These are phyloP conservation scores for Microctenopoma steveboyesi DNA, from an alignment of 2,797 vertebrate species.

Conservation along the genomic window DNA sequence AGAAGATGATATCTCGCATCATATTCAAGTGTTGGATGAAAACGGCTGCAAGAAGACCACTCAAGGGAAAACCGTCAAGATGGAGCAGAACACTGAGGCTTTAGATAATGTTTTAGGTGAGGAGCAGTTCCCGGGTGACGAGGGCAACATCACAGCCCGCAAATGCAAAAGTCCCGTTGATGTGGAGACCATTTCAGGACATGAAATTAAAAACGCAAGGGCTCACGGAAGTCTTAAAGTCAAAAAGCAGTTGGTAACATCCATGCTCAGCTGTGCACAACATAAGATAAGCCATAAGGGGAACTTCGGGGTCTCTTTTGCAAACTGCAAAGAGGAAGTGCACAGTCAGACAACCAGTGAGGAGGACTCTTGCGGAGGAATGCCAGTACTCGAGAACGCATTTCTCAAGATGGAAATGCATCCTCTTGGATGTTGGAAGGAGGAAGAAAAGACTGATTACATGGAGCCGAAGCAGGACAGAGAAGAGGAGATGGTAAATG, in stretches of 20 bases:
- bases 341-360: background rate
- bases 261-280: conserved; percentile 36
- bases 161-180: conserved; percentile 37
- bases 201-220: background rate
- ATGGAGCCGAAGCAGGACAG: background rate
- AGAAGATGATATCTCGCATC: conserved; percentile 31
- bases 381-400: conserved; percentile 59
- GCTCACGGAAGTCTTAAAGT: background rate
- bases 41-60: conserved; percentile 19
- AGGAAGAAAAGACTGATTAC: conserved; percentile 15
- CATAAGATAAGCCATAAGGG: background rate
- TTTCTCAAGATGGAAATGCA: conserved; percentile 29
- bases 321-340: conserved; percentile 24
- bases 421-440: background rate
- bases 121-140: conserved; percentile 1
- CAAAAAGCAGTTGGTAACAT: conserved; percentile 10
- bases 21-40: conserved; percentile 24
- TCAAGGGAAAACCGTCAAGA: conserved; percentile 15
- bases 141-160: background rate
- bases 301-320: background rate
- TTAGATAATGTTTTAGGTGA: conserved; percentile 14
- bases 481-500: background rate
- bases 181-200: background rate
- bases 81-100: conserved; percentile 25
- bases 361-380: conserved; percentile 42